Evolutionary conservation across 2,797 vertebrate species (phyloP), one percentile per base, ranked within the genome.

Genomic region (Carduelis carduelis): DNA sequence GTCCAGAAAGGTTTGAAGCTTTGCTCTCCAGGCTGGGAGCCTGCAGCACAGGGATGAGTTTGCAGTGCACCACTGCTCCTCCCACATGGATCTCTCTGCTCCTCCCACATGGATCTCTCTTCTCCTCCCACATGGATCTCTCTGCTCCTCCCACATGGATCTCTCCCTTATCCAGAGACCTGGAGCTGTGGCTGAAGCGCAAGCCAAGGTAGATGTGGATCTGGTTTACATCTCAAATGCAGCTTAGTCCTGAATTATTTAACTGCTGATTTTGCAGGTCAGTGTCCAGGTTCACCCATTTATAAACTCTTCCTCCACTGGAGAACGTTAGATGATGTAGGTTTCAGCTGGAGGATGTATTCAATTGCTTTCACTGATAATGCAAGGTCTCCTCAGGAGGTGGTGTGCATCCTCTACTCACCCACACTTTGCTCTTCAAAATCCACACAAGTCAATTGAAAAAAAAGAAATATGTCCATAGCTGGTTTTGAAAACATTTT

Each of bases 51-150:
- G 11, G 18, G 12, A 26, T 6, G 32, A 14, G 26, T 50, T 72
- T 79, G 14, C 12, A 8, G 14, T 20, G 20, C 28, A 52, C 2
- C 19, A 14, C 1, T 64, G 23, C 8, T 66, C 26, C 23, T 95
- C 32, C 37, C 53, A 22, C 7, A 1, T 2, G 1, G 32, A 2
- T 57, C 44, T 79, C 1, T 14, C 2, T 60, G 23, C 8, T 66
- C 28, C 23, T 95, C 32, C 37, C 53, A 22, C 7, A 1, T 2
- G 1, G 32, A 2, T 57, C 44, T 79, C 1, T 14, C 1, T 64
- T 20, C 7, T 66, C 26, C 23, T 95, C 32, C 37, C 53, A 22
- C 7, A 1, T 2, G 1, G 32, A 2, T 57, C 44, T 79, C 1
- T 14, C 39, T 60, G 23, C 8, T 66, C 28, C 23, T 95, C 32